Evolutionary conservation across 2,888 invertebrate species (phyloP).

Genomic region (Nineta flava): DNA sequence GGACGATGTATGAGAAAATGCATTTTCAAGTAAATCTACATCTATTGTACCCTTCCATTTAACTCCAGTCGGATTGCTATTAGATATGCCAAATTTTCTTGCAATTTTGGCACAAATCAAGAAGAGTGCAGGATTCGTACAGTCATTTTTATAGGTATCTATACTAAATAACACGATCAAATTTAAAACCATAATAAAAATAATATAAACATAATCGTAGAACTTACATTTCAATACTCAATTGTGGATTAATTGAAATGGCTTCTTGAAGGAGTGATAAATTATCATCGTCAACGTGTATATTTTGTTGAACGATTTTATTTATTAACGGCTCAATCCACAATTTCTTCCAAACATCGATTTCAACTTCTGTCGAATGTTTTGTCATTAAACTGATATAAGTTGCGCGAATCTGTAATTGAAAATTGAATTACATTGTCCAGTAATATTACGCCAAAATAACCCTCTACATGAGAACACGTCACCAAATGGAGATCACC

Average conservation of each 20-base stretch:
- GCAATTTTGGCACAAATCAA: constrained; percentile 32
- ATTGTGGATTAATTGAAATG: not conserved
- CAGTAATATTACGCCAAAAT: no score
- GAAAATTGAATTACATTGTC: not conserved
- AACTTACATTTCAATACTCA: not conserved
- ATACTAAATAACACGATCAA: not conserved
- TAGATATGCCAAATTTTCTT: constrained; percentile 30
- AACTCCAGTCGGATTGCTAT: constrained; percentile 13
- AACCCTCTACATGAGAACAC: no score
- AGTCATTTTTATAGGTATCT: not conserved
- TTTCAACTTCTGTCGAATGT: not conserved
- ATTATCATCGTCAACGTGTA: not conserved
- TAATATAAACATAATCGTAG: not conserved
- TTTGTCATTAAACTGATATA: not conserved
- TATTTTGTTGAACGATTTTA: not conserved
- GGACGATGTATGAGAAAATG: constrained; percentile 39
- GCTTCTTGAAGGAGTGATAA: not conserved
- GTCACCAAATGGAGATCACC: no score
- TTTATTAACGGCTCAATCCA: not conserved
- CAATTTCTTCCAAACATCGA: not conserved
- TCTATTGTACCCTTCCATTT: constrained; percentile 39
- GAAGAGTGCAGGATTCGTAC: not conserved
- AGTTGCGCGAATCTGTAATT: not conserved
- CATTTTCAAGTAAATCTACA: constrained; percentile 33
- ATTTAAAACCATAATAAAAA: not conserved